These are phyloP conservation scores for Acholoe squamosa DNA, from an alignment of 2,888 invertebrate genomes.

Conservation along the genomic window DNA sequence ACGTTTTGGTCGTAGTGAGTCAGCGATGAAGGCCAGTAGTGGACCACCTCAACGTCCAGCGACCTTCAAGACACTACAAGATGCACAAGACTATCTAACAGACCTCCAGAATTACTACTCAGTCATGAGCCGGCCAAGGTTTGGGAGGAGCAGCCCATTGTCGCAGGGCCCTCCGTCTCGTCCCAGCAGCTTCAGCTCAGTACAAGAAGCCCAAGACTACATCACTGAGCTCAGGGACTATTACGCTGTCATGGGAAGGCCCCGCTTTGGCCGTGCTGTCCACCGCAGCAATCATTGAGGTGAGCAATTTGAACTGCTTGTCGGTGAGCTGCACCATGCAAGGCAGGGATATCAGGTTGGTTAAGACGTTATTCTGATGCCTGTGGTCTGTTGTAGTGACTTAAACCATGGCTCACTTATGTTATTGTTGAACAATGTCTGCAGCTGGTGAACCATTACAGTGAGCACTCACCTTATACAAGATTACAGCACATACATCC, in stretches of 20 bases:
- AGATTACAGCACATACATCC: too few species aligned
- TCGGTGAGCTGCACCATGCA: too few species aligned
- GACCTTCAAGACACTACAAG: conserved; percentile 28
- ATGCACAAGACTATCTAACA: conserved; percentile 45
- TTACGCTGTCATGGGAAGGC: background rate
- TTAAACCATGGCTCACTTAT: too few species aligned
- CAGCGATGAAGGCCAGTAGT: background rate
- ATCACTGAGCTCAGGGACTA: background rate
- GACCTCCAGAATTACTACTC: conserved; percentile 26
- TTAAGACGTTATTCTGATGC: too few species aligned
- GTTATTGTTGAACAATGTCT: too few species aligned
- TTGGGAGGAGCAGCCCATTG: background rate
- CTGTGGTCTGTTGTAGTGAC: too few species aligned
- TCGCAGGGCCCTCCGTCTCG: background rate
- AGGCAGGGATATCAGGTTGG: too few species aligned
- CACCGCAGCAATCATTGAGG: background rate
- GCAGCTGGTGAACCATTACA: too few species aligned
- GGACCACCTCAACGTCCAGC: conserved; percentile 15
- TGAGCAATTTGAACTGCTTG: too few species aligned
- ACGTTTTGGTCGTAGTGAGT: background rate
- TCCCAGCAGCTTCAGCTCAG: background rate
- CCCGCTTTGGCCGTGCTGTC: background rate
- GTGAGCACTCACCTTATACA: too few species aligned
- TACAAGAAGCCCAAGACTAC: conserved; percentile 2
- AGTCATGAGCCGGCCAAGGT: conserved; percentile 35